Evolutionary conservation across 2,888 invertebrate species (phyloP).

Genomic region (Allygus modestus): DNA sequence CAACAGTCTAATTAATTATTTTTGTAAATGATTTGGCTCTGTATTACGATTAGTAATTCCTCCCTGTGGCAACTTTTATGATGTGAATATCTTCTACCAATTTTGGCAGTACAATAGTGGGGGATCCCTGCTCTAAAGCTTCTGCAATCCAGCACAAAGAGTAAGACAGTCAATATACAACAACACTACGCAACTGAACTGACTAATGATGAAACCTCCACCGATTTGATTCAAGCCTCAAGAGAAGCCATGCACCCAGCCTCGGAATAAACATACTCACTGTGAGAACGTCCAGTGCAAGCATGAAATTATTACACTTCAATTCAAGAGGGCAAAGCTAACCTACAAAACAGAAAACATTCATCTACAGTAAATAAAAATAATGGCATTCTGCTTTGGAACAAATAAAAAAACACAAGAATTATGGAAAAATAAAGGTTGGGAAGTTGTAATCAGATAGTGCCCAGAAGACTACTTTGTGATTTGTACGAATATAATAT

Average conservation of each 20-base stretch:
- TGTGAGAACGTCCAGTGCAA: slow-evolving; percentile 42
- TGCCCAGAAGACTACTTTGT: background rate
- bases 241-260: slow-evolving; percentile 29
- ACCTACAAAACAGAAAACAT: slow-evolving; percentile 56
- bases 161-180: too few relatives aligned
- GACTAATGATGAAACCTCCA: background rate
- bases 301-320: slow-evolving; percentile 57
- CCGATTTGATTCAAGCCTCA: background rate
- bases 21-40: too few relatives aligned
- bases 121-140: too few relatives aligned
- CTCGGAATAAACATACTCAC: slow-evolving; percentile 23
- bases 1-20: too few relatives aligned
- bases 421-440: background rate
- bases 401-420: background rate
- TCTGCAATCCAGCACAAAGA: too few relatives aligned
- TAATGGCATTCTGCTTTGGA: slow-evolving; percentile 28
- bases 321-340: slow-evolving; percentile 55
- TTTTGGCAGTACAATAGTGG: too few relatives aligned
- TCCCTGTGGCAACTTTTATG: too few relatives aligned
- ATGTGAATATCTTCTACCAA: too few relatives aligned
- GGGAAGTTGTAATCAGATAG: background rate
- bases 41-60: too few relatives aligned
- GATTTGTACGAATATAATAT: too few relatives aligned
- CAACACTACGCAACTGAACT: too few relatives aligned
- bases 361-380: slow-evolving; percentile 26